These are phyloP conservation scores for Stictonetta naevosa DNA, from an alignment of 2,113 vertebrate genomes.

Conservation along the genomic window DNA sequence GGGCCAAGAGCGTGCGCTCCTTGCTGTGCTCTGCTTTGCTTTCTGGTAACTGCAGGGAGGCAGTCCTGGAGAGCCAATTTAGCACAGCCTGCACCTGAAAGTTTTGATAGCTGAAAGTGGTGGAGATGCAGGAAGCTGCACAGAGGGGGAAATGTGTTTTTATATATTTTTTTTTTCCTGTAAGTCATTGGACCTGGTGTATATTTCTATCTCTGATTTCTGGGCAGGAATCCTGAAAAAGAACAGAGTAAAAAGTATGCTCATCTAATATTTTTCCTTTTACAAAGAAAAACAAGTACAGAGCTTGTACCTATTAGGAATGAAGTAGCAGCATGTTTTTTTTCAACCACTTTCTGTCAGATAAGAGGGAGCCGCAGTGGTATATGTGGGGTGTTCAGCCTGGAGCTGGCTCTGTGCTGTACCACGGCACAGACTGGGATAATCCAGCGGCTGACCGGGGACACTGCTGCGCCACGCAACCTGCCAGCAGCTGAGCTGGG, in stretches of 20 bases:
- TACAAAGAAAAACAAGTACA: background rate
- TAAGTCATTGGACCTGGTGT: background rate
- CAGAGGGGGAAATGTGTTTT: background rate
- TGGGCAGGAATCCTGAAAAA: slow-evolving; percentile 4
- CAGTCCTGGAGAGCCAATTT: background rate
- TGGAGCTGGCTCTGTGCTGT: background rate
- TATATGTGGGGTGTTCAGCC: background rate
- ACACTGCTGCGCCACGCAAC: background rate
- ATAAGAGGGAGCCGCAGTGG: background rate
- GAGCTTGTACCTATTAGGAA: background rate
- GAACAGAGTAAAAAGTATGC: background rate
- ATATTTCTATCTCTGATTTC: slow-evolving; percentile 41
- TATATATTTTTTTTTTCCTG: background rate
- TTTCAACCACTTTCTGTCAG: background rate
- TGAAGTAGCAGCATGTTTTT: background rate
- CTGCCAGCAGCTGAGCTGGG: no score
- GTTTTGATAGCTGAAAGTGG: slow-evolving; percentile 6
- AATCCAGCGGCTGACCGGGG: no score
- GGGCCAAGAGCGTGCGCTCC: background rate
- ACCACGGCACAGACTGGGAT: background rate
- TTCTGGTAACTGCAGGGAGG: background rate
- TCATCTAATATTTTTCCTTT: background rate
- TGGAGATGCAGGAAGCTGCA: background rate
- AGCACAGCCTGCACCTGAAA: background rate
- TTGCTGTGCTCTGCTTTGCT: background rate